A percentile compares a stretch with the other conserved stretches of the same genome.
Evolutionary conservation across 2,888 invertebrate species (phyloP).

Genomic region (Melipona bicolor): DNA sequence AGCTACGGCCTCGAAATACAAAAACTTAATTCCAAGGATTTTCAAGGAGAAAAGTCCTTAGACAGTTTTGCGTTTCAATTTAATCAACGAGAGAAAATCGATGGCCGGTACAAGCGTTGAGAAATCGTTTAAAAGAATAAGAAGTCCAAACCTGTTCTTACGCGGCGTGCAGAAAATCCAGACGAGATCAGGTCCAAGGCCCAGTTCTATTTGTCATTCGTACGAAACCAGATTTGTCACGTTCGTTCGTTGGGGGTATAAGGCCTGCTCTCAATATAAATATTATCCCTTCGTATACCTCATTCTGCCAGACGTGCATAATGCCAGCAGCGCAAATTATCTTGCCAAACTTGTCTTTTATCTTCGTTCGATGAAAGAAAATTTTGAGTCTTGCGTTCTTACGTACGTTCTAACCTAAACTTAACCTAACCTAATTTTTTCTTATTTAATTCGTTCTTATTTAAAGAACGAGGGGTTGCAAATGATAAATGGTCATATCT

Average conservation of each 20-base stretch:
- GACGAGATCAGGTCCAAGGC: constrained; percentile 52
- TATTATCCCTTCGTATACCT: constrained; percentile 70
- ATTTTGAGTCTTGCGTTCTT: constrained; percentile 64
- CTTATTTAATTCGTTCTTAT: too few relatives aligned
- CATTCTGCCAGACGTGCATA: constrained; percentile 68
- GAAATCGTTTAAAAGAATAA: constrained; percentile 23
- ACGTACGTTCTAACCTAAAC: too few relatives aligned
- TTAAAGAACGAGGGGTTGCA: background rate
- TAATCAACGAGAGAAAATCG: background rate
- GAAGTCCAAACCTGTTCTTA: constrained; percentile 11
- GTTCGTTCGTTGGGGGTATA: constrained; percentile 75
- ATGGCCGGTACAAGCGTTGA: background rate
- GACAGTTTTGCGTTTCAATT: background rate
- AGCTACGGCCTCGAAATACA: too few relatives aligned
- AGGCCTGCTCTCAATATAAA: constrained; percentile 71
- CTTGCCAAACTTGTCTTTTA: constrained; percentile 35
- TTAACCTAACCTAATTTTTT: too few relatives aligned
- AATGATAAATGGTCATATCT: background rate
- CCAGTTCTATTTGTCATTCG: constrained; percentile 73
- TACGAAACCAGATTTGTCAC: constrained; percentile 71
- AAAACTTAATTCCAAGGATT: too few relatives aligned
- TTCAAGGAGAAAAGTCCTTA: background rate
- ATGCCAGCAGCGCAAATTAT: constrained; percentile 71
- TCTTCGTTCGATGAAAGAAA: constrained; percentile 49
- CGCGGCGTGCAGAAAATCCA: background rate